These are phyloP conservation scores for Octodon degus DNA, from an alignment of 2,113 vertebrate genomes.

Conservation along the genomic window DNA sequence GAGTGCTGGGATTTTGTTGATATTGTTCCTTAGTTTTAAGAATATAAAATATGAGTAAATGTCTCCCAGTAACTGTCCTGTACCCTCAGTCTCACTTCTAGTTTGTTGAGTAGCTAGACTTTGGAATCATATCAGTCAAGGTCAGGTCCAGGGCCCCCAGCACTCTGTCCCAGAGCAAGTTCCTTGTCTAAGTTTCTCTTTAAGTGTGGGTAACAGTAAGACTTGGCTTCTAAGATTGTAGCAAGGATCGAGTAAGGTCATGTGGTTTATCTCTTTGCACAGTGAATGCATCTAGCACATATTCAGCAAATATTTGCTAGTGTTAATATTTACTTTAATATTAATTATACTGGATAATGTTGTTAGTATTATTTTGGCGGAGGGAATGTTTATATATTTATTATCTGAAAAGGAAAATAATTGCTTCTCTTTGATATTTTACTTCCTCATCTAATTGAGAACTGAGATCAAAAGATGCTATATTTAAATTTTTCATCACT, in stretches of 20 bases:
- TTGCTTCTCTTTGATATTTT: slow-evolving; percentile 46
- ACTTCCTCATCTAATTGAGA: slow-evolving; percentile 17
- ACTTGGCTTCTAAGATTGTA: background rate
- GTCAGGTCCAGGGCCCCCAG: background rate
- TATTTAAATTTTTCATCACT: slow-evolving; percentile 34
- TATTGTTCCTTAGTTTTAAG: background rate
- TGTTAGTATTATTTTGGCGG: slow-evolving; percentile 13
- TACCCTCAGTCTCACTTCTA: background rate
- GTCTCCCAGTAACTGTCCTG: background rate
- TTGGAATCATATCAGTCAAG: background rate
- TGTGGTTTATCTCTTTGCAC: background rate
- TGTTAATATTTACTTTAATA: slow-evolving; percentile 51
- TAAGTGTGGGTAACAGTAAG: background rate
- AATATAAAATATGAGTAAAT: background rate
- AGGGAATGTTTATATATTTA: background rate
- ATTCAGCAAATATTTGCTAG: slow-evolving; percentile 10
- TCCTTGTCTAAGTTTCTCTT: background rate
- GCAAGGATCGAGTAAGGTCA: background rate
- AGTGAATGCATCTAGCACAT: background rate
- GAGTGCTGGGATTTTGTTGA: background rate
- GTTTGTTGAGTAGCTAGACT: background rate
- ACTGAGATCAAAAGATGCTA: slow-evolving; percentile 36
- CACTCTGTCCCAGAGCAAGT: background rate
- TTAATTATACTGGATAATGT: background rate
- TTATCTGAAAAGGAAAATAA: slow-evolving; percentile 24